Evolutionary conservation across 30 jellyfish, hydroid and myxozoan species (phyloP).

Genomic region (Nemopilema nomurai): DNA sequence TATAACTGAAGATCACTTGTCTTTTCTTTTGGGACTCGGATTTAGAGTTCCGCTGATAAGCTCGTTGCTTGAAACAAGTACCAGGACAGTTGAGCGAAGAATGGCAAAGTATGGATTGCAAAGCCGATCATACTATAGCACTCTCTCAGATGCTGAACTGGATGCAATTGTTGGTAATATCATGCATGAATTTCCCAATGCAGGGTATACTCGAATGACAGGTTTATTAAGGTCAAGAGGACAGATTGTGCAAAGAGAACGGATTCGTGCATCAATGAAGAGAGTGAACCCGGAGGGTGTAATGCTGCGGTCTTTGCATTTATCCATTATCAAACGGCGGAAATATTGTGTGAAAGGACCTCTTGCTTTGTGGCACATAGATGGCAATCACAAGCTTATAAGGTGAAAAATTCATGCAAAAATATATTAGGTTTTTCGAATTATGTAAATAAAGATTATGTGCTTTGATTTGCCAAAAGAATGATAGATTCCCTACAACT

Average conservation of each 20-base stretch:
- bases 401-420: too few species aligned
- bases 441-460: too few species aligned
- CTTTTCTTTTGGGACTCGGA: slow-evolving; percentile 20
- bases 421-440: too few species aligned
- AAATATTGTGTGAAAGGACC: slow-evolving; percentile 63
- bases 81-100: slow-evolving; percentile 36
- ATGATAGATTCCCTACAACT: neutral
- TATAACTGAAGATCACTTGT: too few species aligned
- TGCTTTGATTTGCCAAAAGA: neutral
- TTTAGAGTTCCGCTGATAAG: slow-evolving; percentile 12
- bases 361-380: slow-evolving; percentile 72
- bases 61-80: slow-evolving; percentile 22
- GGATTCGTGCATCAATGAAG: slow-evolving; percentile 23
- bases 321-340: slow-evolving; percentile 32
- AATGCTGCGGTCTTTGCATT: slow-evolving; percentile 20
- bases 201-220: slow-evolving; percentile 21
- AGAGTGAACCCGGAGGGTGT: slow-evolving; percentile 56
- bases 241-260: neutral
- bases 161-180: slow-evolving; percentile 18
- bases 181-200: slow-evolving; percentile 21
- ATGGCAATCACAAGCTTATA: too few species aligned
- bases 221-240: slow-evolving; percentile 50
- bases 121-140: slow-evolving; percentile 3
- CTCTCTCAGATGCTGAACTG: slow-evolving; percentile 33
- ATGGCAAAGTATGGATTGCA: slow-evolving; percentile 8